Evolutionary conservation across 2,888 invertebrate genomes (phyloP).

Genomic region (Microchrysa polita): DNA sequence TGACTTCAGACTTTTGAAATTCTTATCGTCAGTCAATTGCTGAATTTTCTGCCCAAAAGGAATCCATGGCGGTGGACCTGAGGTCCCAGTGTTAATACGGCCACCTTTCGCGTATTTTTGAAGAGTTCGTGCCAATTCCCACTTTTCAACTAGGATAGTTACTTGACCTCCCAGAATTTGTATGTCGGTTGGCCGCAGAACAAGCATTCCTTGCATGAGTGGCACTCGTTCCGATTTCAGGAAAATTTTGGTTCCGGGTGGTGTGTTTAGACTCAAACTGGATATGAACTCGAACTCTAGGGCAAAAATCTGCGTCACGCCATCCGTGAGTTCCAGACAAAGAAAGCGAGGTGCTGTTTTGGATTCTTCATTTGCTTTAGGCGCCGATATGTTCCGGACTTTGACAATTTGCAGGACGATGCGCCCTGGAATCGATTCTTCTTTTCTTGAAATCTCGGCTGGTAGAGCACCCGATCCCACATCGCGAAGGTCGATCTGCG

Average conservation of each 20-base stretch:
- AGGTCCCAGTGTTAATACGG: constrained; percentile 61
- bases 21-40: constrained; percentile 67
- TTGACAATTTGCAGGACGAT: constrained; percentile 89
- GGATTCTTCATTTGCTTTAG: constrained; percentile 89
- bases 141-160: constrained; percentile 83
- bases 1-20: constrained; percentile 76
- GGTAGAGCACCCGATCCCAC: constrained; percentile 80
- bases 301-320: constrained; percentile 79
- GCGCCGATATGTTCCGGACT: constrained; percentile 87
- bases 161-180: constrained; percentile 87
- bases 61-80: constrained; percentile 91
- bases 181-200: constrained; percentile 74
- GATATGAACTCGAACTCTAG: constrained; percentile 79
- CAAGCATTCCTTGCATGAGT: constrained; percentile 77
- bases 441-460: constrained; percentile 72
- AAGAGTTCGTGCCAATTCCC: constrained; percentile 78
- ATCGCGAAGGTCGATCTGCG: constrained; percentile 75
- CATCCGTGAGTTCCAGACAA: constrained; percentile 86
- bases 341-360: constrained; percentile 83
- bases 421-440: constrained; percentile 65
- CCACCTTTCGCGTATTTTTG: constrained; percentile 69
- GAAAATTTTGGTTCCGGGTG: constrained; percentile 87
- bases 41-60: constrained; percentile 85
- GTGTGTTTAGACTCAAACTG: constrained; percentile 79
- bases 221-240: constrained; percentile 68